phyloP scores from a whole-genome alignment of 2,888 invertebrate genomes.

The Gnatocerus cornutus region DNA sequence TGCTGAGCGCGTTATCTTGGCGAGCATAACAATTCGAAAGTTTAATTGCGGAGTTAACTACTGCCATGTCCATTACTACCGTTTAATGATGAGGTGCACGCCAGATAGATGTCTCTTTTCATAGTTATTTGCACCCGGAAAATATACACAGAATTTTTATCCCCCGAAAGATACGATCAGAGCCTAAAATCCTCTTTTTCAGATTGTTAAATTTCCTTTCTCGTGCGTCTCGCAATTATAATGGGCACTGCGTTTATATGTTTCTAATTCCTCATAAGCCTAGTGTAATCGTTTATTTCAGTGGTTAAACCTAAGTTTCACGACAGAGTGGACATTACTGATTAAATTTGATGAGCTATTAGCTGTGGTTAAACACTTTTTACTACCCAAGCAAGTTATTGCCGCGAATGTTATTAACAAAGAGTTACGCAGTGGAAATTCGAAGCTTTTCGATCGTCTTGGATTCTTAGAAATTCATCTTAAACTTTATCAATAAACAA shows the following conservation, averaged over 20 bases:
- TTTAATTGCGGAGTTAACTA: constrained; percentile 69
- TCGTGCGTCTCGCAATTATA: neutral
- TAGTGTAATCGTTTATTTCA: constrained; percentile 23
- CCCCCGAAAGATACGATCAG: no score
- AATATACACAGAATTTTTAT: neutral
- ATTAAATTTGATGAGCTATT: constrained; percentile 52
- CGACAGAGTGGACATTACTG: constrained; percentile 51
- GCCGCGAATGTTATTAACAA: constrained; percentile 43
- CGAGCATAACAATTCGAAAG: constrained; percentile 67
- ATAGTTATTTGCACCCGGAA: constrained; percentile 3
- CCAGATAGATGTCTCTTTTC: constrained; percentile 31
- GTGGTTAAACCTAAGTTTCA: constrained; percentile 43
- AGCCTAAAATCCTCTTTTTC: no score
- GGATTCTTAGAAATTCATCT: neutral
- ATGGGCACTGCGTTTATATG: constrained; percentile 1
- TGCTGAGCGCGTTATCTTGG: constrained; percentile 65
- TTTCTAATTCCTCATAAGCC: neutral
- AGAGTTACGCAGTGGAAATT: constrained; percentile 21
- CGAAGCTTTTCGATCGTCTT: constrained; percentile 12
- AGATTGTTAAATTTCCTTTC: neutral
- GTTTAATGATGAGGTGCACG: constrained; percentile 64
- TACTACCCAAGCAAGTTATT: constrained; percentile 36
- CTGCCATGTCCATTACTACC: constrained; percentile 65
- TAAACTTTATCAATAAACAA: no score
- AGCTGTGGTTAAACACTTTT: constrained; percentile 41